These are phyloP conservation scores for Nomada lathburiana DNA, from an alignment of 2,888 invertebrate species.

Conservation along the genomic window DNA sequence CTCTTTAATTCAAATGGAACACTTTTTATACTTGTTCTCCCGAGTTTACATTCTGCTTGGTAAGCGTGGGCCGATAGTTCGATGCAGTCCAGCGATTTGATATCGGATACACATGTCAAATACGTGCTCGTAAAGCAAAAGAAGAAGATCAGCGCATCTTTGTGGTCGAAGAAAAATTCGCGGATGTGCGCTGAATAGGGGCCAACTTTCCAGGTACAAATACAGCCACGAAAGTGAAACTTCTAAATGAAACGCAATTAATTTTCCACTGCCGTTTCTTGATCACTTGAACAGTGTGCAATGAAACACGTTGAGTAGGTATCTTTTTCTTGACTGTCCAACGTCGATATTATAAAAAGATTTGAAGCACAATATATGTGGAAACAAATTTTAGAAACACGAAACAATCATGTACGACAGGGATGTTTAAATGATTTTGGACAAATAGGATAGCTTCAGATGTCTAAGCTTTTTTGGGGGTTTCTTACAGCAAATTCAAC, in stretches of 20 bases:
- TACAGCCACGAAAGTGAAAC: constrained; percentile 11
- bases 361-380: background rate
- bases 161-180: constrained; percentile 20
- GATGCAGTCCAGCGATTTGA: constrained; percentile 62
- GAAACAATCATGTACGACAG: background rate
- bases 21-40: constrained; percentile 3
- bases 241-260: constrained; percentile 42
- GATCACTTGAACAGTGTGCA: background rate
- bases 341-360: no score
- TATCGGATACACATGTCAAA: constrained; percentile 63
- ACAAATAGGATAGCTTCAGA: no score
- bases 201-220: constrained; percentile 26
- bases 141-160: constrained; percentile 27
- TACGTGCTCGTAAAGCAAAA: constrained; percentile 62
- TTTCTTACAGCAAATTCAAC: no score
- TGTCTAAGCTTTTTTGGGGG: no score
- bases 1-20: constrained; percentile 26
- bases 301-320: background rate
- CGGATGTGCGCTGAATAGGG: constrained; percentile 17
- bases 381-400: background rate
- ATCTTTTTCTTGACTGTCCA: no score
- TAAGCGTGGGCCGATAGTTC: constrained; percentile 44
- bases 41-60: constrained; percentile 34
- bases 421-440: no score
- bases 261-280: background rate